Evolutionary conservation across 2,888 invertebrate species (phyloP).

Genomic region (Mesochorus sp.): DNA sequence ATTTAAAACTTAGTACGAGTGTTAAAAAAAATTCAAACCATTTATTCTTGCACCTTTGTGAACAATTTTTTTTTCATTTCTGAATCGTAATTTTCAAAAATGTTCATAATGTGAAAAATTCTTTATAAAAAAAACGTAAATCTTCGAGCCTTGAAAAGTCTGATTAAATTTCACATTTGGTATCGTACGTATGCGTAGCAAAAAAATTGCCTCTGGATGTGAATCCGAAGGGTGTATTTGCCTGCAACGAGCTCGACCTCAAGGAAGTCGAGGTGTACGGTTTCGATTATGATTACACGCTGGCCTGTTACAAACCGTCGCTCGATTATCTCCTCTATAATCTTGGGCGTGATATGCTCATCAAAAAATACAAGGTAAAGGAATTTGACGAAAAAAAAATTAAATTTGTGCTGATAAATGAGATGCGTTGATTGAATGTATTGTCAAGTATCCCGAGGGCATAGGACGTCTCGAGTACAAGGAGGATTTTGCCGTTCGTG

Average conservation of each 20-base stretch:
- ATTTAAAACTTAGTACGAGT: too few species aligned
- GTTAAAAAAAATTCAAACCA: too few species aligned
- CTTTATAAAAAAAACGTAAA: too few species aligned
- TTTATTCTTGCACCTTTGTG: too few species aligned
- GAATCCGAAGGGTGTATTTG: constrained; percentile 94
- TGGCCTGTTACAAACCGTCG: constrained; percentile 96
- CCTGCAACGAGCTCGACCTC: constrained; percentile 97
- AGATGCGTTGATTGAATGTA: too few species aligned
- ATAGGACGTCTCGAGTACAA: constrained; percentile 92
- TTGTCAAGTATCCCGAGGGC: constrained; percentile 92
- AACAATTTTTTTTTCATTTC: too few species aligned
- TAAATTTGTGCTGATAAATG: constrained; percentile 40
- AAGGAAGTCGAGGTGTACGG: constrained; percentile 96
- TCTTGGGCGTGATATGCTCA: constrained; percentile 92
- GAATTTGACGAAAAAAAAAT: constrained; percentile 19
- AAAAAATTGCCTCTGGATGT: constrained; percentile 95
- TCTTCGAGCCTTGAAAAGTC: too few species aligned
- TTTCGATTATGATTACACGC: constrained; percentile 99
- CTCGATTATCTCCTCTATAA: constrained; percentile 95
- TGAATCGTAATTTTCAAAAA: too few species aligned
- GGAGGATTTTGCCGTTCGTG: constrained; percentile 97
- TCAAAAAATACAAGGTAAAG: constrained; percentile 92
- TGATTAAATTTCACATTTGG: constrained; percentile 48
- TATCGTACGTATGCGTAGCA: constrained; percentile 84
- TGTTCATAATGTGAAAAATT: too few species aligned